Conservation (phyloP, 2,113 vertebrate species). For the Leiothrix lutea region DNA sequence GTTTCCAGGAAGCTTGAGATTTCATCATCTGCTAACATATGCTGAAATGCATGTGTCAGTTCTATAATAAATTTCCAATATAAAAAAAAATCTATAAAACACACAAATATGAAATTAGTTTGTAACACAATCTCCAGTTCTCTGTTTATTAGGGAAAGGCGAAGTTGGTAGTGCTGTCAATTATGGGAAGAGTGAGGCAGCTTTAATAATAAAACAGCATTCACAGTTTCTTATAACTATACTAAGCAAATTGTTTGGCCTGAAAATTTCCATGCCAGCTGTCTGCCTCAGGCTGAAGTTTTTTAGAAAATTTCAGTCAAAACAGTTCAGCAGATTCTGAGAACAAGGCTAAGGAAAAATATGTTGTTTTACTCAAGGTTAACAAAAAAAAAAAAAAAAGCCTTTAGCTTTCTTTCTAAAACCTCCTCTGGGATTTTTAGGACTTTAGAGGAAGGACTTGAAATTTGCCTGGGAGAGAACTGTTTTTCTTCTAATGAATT, state of each 20-base stretch:
- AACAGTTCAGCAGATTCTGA: constrained; percentile 57
- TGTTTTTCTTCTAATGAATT: constrained; percentile 9
- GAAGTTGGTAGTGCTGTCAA: constrained; percentile 3
- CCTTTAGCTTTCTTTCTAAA: constrained; percentile 8
- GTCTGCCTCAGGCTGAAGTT: constrained; percentile 57
- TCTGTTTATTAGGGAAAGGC: constrained; percentile 33
- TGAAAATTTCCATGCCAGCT: constrained; percentile 64
- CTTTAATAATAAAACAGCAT: constrained; percentile 53
- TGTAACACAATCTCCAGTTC: constrained; percentile 24
- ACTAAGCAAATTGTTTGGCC: constrained; percentile 64
- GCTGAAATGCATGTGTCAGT: constrained; percentile 23
- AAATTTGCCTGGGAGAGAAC: not conserved
- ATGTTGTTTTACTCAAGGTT: constrained; percentile 17
- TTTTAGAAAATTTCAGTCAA: constrained; percentile 59
- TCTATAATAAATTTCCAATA: constrained; percentile 28
- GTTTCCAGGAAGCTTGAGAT: constrained; percentile 36
- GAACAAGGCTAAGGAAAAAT: constrained; percentile 55
- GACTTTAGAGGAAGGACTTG: not conserved
- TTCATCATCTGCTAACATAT: constrained; percentile 35
- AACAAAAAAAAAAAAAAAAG: not conserved
- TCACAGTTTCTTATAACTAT: constrained; percentile 38
- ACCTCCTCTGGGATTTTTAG: not conserved
- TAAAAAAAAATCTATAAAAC: constrained; percentile 19
- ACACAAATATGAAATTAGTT: not conserved
- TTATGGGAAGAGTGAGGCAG: not conserved